These are phyloP conservation scores for Peromyscus aztecus DNA, from an alignment of 2,797 vertebrate species.

Conservation along the genomic window DNA sequence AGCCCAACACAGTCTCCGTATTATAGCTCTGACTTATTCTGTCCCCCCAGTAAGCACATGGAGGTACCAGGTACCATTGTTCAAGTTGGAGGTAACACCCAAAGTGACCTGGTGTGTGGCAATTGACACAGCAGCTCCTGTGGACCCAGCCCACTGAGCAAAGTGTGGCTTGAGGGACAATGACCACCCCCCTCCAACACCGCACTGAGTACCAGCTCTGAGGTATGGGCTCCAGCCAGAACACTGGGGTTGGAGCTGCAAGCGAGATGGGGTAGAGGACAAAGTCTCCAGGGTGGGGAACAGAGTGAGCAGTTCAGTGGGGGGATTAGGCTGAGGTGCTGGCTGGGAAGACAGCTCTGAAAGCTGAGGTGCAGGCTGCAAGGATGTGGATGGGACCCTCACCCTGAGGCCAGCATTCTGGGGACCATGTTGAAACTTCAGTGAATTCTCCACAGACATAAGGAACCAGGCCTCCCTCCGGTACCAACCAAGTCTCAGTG, in stretches of 20 bases:
- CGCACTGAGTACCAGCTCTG: rapidly evolving
- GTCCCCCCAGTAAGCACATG: rapidly evolving
- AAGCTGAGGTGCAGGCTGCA: rapidly evolving
- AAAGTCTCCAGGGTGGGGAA: neutral
- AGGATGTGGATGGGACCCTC: neutral
- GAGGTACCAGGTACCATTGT: neutral
- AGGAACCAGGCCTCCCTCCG: neutral
- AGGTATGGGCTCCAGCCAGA: neutral
- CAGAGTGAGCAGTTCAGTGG: rapidly evolving
- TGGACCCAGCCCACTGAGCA: neutral
- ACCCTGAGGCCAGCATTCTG: neutral
- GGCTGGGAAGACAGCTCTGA: no score
- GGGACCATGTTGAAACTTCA: rapidly evolving
- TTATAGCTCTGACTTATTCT: rapidly evolving
- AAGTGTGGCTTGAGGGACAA: neutral
- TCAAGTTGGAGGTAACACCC: neutral
- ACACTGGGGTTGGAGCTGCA: neutral
- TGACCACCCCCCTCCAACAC: no score
- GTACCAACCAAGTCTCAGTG: rapidly evolving
- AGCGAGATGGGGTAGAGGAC: rapidly evolving
- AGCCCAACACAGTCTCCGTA: neutral
- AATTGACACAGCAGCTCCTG: neutral
- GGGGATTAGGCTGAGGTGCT: rapidly evolving
- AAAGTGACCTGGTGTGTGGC: rapidly evolving
- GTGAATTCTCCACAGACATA: neutral